phyloP scores from a whole-genome alignment of 2,113 vertebrate species.

The Actenoides hombroni region DNA sequence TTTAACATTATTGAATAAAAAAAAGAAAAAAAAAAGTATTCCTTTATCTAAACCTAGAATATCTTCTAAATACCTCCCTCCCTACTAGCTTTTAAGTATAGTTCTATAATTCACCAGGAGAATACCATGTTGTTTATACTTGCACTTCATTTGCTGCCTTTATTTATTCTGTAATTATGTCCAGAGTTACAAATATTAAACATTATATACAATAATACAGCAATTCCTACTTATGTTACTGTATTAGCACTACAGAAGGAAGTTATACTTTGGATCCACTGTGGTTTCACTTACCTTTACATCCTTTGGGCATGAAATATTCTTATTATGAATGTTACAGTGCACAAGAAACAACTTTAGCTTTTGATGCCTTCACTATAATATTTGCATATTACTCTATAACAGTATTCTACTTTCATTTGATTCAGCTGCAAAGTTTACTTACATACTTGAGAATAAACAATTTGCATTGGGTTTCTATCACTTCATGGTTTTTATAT shows the following conservation, averaged over 20 bases:
- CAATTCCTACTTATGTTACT: neutral
- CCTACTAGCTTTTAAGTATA: neutral
- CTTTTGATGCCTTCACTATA: neutral
- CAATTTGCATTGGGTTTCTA: neutral
- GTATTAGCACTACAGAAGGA: neutral
- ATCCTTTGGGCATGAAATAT: neutral
- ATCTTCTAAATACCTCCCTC: neutral
- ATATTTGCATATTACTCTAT: neutral
- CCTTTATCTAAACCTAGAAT: neutral
- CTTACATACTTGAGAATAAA: neutral
- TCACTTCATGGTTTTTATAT: neutral
- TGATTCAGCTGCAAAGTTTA: neutral
- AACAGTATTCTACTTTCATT: neutral
- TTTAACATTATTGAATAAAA: neutral
- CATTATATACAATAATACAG: neutral
- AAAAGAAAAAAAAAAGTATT: accelerated
- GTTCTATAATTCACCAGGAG: neutral
- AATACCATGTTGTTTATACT: neutral
- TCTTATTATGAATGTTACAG: neutral
- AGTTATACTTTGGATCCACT: neutral
- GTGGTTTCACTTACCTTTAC: neutral
- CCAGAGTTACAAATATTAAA: neutral
- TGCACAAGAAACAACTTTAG: neutral
- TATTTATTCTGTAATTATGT: neutral
- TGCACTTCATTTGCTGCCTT: neutral